These are phyloP conservation scores for Prorops nasuta DNA, from an alignment of 1,140 invertebrate species.

Conservation along the genomic window DNA sequence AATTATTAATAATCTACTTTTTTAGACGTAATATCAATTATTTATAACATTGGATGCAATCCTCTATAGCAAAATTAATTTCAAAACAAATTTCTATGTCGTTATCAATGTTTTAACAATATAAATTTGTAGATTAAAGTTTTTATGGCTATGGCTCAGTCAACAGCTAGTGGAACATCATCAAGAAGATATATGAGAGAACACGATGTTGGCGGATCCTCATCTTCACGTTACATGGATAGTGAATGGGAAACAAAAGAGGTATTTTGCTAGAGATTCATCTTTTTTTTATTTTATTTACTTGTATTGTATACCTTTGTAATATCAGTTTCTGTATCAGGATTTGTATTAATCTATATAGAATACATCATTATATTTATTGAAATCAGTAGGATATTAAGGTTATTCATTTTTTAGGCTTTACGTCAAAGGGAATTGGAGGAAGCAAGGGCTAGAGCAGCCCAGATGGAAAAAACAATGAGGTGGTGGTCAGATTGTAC, in stretches of 20 bases:
- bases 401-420: slow-evolving; percentile 50
- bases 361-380: not conserved
- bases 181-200: slow-evolving; percentile 56
- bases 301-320: slow-evolving; percentile 3
- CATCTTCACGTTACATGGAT: slow-evolving; percentile 60
- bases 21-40: too few species aligned
- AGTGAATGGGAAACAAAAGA: slow-evolving; percentile 72
- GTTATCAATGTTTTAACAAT: too few species aligned
- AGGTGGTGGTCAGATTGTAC: slow-evolving; percentile 96
- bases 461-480: slow-evolving; percentile 99
- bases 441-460: slow-evolving; percentile 84
- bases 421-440: slow-evolving; percentile 79
- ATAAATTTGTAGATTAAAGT: slow-evolving; percentile 18
- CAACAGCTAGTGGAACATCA: slow-evolving; percentile 58
- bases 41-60: too few species aligned
- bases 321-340: slow-evolving; percentile 2
- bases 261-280: slow-evolving; percentile 41
- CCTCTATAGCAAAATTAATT: too few species aligned
- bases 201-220: slow-evolving; percentile 53
- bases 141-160: slow-evolving; percentile 55
- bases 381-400: not conserved
- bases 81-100: too few species aligned
- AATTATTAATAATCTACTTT: too few species aligned
- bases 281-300: slow-evolving; percentile 2
- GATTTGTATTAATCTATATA: not conserved